These are phyloP conservation scores for Caenorhabditis inopinata DNA, from an alignment of 1,140 invertebrate genomes.

Conservation along the genomic window DNA sequence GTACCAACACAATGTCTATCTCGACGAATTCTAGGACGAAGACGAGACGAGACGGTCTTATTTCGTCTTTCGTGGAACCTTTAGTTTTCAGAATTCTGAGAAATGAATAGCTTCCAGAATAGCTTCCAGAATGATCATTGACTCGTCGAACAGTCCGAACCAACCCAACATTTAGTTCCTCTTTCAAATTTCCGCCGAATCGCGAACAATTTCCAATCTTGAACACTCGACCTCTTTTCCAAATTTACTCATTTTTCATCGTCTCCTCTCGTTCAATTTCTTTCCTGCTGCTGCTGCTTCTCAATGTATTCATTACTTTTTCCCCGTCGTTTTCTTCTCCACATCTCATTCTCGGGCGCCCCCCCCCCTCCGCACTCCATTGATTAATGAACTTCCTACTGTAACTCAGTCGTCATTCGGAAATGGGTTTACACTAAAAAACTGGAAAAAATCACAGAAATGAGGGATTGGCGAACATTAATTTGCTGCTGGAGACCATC, in stretches of 20 bases:
- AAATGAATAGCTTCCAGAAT: no score
- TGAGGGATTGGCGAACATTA: conserved; percentile 6
- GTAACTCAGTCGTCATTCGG: background rate
- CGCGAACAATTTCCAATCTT: no score
- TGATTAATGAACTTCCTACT: conserved; percentile 30
- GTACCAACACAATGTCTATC: no score
- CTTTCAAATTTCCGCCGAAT: no score
- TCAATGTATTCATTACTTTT: background rate
- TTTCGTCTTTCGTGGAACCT: no score
- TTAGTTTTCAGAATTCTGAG: no score
- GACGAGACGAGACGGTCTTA: no score
- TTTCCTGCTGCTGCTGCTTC: background rate
- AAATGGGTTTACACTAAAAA: background rate
- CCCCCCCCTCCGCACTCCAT: background rate
- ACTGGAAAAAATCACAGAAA: background rate
- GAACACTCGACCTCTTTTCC: background rate
- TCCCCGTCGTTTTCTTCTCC: background rate
- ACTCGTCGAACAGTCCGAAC: no score
- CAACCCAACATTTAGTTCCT: no score
- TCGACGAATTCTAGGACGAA: no score
- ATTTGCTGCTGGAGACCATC: background rate
- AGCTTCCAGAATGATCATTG: no score
- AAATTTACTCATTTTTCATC: background rate
- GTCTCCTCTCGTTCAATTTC: background rate
- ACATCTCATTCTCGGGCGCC: background rate